Evolutionary conservation across 2,797 vertebrate species (phyloP).

Genomic region (Rhynchonycteris naso): DNA sequence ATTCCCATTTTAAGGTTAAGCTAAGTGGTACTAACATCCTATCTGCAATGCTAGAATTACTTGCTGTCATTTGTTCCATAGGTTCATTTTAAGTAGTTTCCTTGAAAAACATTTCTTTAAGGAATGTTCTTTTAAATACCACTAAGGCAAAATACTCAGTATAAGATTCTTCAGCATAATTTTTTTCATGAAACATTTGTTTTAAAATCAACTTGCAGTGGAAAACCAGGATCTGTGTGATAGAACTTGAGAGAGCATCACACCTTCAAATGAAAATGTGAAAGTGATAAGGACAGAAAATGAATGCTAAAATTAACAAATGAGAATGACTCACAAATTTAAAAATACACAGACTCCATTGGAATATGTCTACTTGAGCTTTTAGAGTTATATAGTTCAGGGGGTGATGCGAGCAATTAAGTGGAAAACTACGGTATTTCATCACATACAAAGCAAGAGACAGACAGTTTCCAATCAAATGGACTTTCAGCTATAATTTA

Average conservation of each 20-base stretch:
- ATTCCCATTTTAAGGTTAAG: neutral
- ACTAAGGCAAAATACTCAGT: constrained; percentile 24
- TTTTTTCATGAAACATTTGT: neutral
- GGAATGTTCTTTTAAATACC: constrained; percentile 33
- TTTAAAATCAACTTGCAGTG: constrained; percentile 55
- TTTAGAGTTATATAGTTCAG: neutral
- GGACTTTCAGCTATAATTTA: neutral
- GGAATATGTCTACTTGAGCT: neutral
- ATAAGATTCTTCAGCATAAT: constrained; percentile 25
- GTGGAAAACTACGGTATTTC: neutral
- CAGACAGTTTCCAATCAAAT: neutral
- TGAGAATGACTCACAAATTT: constrained; percentile 57
- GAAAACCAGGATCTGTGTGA: constrained; percentile 41
- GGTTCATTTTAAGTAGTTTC: constrained; percentile 53
- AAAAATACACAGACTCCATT: neutral
- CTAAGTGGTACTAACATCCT: neutral
- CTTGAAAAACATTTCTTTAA: constrained; percentile 32
- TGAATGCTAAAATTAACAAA: constrained; percentile 55
- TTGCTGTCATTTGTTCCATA: constrained; percentile 1
- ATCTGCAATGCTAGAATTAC: neutral
- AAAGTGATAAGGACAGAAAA: constrained; percentile 30
- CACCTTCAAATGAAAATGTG: constrained; percentile 48
- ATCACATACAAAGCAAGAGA: neutral
- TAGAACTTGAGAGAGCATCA: neutral
- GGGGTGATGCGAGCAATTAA: neutral